Evolutionary conservation across 2,113 vertebrate species (phyloP).

Genomic region (Paradisaea rubra): DNA sequence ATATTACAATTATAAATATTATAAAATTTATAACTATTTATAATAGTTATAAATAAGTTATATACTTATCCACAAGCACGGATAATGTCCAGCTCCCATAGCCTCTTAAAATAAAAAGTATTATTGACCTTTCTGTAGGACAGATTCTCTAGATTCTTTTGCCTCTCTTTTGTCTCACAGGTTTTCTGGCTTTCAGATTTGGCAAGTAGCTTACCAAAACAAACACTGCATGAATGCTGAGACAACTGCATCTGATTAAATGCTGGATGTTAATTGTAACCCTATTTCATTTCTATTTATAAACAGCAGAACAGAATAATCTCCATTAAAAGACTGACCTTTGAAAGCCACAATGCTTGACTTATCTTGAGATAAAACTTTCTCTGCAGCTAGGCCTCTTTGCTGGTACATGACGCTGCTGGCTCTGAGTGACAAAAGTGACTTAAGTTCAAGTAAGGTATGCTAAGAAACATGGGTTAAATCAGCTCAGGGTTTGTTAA

Average conservation of each 20-base stretch:
- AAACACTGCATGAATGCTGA: conserved; percentile 20
- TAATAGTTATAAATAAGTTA: background rate
- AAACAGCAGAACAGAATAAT: conserved; percentile 22
- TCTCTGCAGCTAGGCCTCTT: background rate
- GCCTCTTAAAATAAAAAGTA: background rate
- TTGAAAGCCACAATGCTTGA: conserved; percentile 33
- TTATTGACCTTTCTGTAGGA: background rate
- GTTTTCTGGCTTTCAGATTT: background rate
- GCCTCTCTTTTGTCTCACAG: background rate
- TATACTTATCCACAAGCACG: background rate
- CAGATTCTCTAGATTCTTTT: background rate
- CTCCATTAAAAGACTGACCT: conserved; percentile 23
- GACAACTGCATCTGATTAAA: conserved; percentile 46
- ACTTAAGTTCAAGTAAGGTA: background rate
- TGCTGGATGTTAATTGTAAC: background rate
- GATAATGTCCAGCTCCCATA: background rate
- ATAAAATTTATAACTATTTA: no score
- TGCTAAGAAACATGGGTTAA: background rate
- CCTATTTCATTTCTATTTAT: conserved; percentile 46
- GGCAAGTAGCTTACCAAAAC: conserved; percentile 23
- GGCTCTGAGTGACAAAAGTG: background rate
- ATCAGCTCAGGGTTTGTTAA: background rate
- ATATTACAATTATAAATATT: no score
- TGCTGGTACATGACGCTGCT: background rate
- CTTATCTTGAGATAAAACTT: conserved; percentile 12